Conservation (phyloP, 2,797 vertebrate species). For the Trachurus trachurus region DNA sequence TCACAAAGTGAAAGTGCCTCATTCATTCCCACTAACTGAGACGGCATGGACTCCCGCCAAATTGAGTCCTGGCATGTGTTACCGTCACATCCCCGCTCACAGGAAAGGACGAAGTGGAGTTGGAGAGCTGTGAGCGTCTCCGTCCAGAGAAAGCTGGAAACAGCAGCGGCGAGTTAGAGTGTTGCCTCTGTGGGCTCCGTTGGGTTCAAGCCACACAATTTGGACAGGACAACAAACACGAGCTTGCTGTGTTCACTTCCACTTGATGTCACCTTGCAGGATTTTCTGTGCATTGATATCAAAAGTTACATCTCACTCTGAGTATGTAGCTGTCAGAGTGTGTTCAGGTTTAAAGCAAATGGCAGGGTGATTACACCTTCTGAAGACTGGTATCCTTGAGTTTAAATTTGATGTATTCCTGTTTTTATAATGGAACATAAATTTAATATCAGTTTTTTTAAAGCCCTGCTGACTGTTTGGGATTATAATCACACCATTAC, state of each 20-base stretch:
- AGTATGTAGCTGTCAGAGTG: background rate
- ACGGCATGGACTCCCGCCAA: constrained; percentile 34
- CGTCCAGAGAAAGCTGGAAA: background rate
- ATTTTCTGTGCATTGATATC: constrained; percentile 23
- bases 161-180: constrained; percentile 9
- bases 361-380: background rate
- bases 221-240: background rate
- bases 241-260: background rate
- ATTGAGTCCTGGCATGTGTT: constrained; percentile 1
- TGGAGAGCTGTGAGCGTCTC: constrained; percentile 5
- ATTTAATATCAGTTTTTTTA: background rate
- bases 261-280: constrained; percentile 33
- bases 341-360: constrained; percentile 4
- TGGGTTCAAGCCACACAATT: background rate
- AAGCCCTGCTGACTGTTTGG: background rate
- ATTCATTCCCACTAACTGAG: constrained; percentile 22
- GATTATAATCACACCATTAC: background rate
- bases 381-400: background rate
- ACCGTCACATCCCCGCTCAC: background rate
- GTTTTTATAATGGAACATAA: background rate
- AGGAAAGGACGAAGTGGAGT: constrained; percentile 16
- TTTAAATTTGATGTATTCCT: background rate
- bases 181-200: background rate
- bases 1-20: background rate
- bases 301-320: background rate